Evolutionary conservation across 1,140 invertebrate genomes (phyloP), one percentile per base, ranked within the genome.

Genomic region (Zaprionus vittiger): DNA sequence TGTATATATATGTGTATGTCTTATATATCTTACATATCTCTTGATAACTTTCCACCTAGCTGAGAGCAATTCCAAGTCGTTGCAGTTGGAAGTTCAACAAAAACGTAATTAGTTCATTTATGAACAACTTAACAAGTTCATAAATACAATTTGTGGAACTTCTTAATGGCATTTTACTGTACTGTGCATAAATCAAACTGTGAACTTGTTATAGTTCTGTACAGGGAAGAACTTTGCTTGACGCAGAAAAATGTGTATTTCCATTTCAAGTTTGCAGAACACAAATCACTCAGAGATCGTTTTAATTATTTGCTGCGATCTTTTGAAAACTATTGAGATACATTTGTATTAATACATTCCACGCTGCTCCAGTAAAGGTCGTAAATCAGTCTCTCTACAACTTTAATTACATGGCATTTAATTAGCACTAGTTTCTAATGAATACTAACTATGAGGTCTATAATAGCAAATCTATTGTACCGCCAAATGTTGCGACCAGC

Each of bases 371-470:
- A 7, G 44, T 49, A 22, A 3, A 41, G 41, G n/a, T 47, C 47
- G 20, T 52, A 52, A 52, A 52, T 52, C 47, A 52, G 47, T 52
- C 47, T 52, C 20, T 5, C 20, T 5, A 17, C 41, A 3, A 17
- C 41, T 20, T 52, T 52, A 52, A 52, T 52, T 52, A 52, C 47
- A 5, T 52, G 20, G 20, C 24, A 22, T 52, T 52, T 24, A 52
- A 52, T 52, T 52, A 52, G 47, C 47, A 24, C 47, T 24, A 52
- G 14, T 52, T 52, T 52, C n/a, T 52, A 52, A 52, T 52, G 47
- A 52, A 52, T 52, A 52, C 22, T 47, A 47, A 52, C 47, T 52
- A 47, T 24, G 47, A 52, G 17, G 9, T 20, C 47, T 52, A 20
- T 20, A 52, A 20, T 52, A 52, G 17, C 22, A 24, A 11, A 9